Evolutionary conservation across 2,113 vertebrate genomes (phyloP).

Genomic region (Saimiri boliviensis): DNA sequence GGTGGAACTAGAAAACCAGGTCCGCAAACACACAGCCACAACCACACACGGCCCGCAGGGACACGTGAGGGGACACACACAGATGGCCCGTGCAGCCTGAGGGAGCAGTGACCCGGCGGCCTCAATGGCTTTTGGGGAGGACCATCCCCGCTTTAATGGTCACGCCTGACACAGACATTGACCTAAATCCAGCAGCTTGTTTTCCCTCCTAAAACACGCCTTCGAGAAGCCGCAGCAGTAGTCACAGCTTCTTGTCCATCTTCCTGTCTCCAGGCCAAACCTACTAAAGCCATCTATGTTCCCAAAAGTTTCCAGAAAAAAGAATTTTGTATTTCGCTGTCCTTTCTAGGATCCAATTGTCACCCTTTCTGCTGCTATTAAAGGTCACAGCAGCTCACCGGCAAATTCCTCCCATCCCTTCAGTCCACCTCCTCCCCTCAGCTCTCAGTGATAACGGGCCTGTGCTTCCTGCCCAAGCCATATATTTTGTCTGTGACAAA

Average conservation of each 20-base stretch:
- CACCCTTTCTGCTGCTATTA: conserved; percentile 27
- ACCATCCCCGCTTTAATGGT: too few species aligned
- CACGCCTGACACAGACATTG: neutral
- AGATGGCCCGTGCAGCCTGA: neutral
- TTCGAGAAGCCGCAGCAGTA: neutral
- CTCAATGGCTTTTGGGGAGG: neutral
- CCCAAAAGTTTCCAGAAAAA: neutral
- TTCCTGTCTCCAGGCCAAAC: neutral
- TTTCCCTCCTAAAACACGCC: neutral
- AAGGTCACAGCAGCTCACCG: conserved; percentile 24
- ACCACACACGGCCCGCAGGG: neutral
- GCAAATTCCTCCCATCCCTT: neutral
- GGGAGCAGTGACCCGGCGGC: neutral
- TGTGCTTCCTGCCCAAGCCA: neutral
- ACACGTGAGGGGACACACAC: neutral
- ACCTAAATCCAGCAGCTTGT: neutral
- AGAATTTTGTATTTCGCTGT: neutral
- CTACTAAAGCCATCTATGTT: neutral
- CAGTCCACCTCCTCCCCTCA: neutral
- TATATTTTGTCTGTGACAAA: neutral
- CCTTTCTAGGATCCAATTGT: conserved; percentile 2
- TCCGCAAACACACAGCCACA: neutral
- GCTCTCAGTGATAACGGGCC: neutral
- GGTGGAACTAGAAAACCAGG: neutral
- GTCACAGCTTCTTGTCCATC: neutral